A percentile compares a stretch with the other conserved stretches of the same genome.
Evolutionary conservation across 2,113 vertebrate genomes (phyloP).

Genomic region (Seriola aureovittata): DNA sequence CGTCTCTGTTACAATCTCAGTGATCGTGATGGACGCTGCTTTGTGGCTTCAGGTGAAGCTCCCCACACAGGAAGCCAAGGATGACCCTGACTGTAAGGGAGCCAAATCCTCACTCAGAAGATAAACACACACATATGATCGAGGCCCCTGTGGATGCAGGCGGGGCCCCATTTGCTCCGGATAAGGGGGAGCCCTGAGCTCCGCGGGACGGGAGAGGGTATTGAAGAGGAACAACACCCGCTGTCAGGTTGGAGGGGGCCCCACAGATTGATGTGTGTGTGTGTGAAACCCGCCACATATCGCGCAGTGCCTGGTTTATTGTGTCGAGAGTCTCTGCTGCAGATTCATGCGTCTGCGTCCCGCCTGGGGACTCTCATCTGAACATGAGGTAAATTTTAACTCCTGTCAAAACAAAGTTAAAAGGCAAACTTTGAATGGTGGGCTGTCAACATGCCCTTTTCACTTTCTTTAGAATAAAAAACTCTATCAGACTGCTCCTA

Average conservation of each 20-base stretch:
- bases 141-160: conserved; percentile 15
- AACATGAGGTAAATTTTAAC: conserved; percentile 57
- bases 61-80: neutral
- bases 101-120: neutral
- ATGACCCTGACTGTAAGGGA: conserved; percentile 2
- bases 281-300: conserved; percentile 68
- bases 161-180: conserved; percentile 35
- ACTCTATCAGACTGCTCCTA: neutral
- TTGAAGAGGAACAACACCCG: conserved; percentile 58
- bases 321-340: conserved; percentile 24
- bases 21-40: neutral
- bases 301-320: conserved; percentile 35
- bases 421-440: conserved; percentile 21
- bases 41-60: conserved; percentile 42
- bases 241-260: conserved; percentile 63
- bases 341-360: conserved; percentile 59
- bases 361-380: conserved; percentile 37
- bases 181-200: conserved; percentile 47
- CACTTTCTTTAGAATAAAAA: conserved; percentile 10
- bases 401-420: conserved; percentile 52
- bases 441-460: conserved; percentile 33
- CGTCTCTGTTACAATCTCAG: neutral
- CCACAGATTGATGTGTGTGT: conserved; percentile 74
- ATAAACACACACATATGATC: conserved; percentile 39
- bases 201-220: conserved; percentile 38